Conservation (phyloP, 2,113 vertebrate genomes). For the Podilymbus podiceps region DNA sequence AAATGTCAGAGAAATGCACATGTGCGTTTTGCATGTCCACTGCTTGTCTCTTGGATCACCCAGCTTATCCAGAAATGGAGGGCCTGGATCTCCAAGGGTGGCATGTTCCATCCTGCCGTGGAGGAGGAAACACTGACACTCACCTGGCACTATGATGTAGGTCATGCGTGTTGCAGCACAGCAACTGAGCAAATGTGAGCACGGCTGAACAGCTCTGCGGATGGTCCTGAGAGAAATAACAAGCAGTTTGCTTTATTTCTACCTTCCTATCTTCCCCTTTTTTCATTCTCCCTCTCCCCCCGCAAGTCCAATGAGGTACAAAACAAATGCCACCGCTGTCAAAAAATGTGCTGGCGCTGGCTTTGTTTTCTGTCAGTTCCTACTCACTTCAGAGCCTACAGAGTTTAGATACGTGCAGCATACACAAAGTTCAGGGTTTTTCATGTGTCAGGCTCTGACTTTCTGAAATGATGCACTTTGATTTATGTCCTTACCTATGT, state of each 20-base stretch:
- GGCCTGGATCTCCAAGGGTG: neutral
- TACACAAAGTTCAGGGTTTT: neutral
- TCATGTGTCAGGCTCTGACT: neutral
- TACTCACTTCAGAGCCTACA: neutral
- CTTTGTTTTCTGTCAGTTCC: neutral
- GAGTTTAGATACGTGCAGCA: neutral
- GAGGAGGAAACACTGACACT: neutral
- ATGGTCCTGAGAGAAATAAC: neutral
- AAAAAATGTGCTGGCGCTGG: neutral
- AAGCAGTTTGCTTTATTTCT: neutral
- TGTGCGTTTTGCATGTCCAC: neutral
- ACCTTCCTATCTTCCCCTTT: neutral
- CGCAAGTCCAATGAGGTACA: neutral
- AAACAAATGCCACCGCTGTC: neutral
- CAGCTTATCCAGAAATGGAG: neutral
- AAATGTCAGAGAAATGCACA: neutral
- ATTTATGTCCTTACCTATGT: neutral
- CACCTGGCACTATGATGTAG: neutral
- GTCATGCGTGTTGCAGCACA: neutral
- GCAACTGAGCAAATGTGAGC: neutral
- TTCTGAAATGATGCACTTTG: neutral
- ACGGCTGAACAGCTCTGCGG: neutral
- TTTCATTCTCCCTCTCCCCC: accelerated
- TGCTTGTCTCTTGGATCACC: neutral
- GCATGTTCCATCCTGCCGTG: neutral